Evolutionary conservation across 2,113 vertebrate species (phyloP).

Genomic region (Gallinago media): DNA sequence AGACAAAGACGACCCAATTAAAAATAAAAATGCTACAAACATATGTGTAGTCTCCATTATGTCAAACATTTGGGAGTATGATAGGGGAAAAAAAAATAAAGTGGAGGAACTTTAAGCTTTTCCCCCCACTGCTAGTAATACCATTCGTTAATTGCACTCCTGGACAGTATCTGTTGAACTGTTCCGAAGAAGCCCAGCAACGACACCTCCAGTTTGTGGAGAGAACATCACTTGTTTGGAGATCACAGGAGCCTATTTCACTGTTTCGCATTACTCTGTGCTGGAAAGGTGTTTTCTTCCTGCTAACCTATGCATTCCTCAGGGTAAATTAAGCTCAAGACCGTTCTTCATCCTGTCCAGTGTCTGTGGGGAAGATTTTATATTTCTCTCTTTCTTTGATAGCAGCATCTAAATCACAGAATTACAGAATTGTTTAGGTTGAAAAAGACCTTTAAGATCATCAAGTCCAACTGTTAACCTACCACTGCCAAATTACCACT

Average conservation of each 20-base stretch:
- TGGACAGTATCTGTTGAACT: background rate
- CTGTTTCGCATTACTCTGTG: background rate
- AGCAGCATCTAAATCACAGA: background rate
- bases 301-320: background rate
- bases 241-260: background rate
- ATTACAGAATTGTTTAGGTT: background rate
- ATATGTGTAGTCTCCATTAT: background rate
- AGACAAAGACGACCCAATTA: background rate
- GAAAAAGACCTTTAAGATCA: background rate
- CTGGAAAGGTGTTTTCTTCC: background rate
- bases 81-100: background rate
- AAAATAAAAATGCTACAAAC: background rate
- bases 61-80: background rate
- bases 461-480: background rate
- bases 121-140: background rate
- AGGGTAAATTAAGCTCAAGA: background rate
- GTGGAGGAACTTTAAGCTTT: background rate
- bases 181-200: background rate
- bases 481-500: background rate
- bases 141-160: background rate
- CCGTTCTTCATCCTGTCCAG: background rate
- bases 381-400: background rate
- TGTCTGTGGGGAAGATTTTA: background rate
- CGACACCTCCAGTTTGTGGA: background rate
- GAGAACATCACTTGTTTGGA: background rate